Evolutionary conservation across 2,888 invertebrate species (phyloP).

Genomic region (Ditylenchus weischeri): DNA sequence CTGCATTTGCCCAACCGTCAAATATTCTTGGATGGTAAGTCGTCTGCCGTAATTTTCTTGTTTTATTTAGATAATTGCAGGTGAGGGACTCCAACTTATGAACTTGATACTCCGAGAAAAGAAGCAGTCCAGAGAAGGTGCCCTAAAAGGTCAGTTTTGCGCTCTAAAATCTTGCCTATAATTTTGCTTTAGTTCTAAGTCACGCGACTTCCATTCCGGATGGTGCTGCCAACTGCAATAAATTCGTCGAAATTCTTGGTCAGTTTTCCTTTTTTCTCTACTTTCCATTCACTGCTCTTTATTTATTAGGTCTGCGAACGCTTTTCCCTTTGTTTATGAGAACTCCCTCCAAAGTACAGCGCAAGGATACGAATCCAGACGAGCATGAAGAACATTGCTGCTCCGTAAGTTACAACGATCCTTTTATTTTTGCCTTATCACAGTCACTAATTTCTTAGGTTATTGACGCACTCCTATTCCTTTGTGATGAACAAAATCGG

Average conservation of each 20-base stretch:
- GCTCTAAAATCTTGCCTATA: no score
- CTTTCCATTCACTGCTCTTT: not conserved
- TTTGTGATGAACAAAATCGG: slow-evolving; percentile 83
- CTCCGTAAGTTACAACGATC: slow-evolving; percentile 39
- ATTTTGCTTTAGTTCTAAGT: slow-evolving; percentile 72
- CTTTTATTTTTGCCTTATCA: slow-evolving; percentile 6
- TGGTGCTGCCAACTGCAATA: slow-evolving; percentile 85
- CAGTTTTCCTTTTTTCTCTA: slow-evolving; percentile 11
- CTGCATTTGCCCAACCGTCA: slow-evolving; percentile 81
- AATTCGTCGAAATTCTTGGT: slow-evolving; percentile 91
- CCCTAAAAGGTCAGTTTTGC: slow-evolving; percentile 69
- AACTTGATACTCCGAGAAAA: slow-evolving; percentile 97
- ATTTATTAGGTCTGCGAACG: slow-evolving; percentile 72
- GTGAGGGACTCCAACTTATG: slow-evolving; percentile 95
- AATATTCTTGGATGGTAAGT: slow-evolving; percentile 77
- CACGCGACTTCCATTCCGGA: slow-evolving; percentile 90
- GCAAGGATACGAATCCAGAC: slow-evolving; percentile 63
- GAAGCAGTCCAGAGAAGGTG: slow-evolving; percentile 90
- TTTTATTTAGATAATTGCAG: not conserved
- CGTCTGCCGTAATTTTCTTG: not conserved
- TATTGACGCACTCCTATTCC: slow-evolving; percentile 84
- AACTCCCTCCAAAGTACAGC: slow-evolving; percentile 81
- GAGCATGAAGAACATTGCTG: slow-evolving; percentile 77
- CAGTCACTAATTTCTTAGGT: slow-evolving; percentile 32
- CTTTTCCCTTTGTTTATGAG: slow-evolving; percentile 99